phyloP scores from a whole-genome alignment of 2,888 invertebrate species.

The Xanthostigma xanthostigma region DNA sequence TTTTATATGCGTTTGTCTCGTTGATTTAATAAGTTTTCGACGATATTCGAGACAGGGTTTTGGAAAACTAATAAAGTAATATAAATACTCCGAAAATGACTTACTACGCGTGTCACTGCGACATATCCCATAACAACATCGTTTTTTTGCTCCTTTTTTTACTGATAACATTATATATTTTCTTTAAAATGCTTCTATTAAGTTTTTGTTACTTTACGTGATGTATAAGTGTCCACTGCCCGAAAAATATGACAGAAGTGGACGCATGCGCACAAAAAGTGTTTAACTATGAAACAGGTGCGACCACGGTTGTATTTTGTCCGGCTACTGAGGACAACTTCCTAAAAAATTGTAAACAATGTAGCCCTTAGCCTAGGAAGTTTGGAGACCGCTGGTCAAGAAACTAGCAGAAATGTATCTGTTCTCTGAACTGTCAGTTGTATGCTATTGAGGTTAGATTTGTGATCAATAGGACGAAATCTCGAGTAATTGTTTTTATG shows the following conservation, averaged over 20 bases:
- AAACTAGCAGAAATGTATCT: too few species aligned
- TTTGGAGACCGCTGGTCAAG: too few species aligned
- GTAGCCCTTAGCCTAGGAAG: too few species aligned
- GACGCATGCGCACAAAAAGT: conserved; percentile 4
- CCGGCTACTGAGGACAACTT: too few species aligned
- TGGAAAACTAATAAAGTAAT: conserved; percentile 6
- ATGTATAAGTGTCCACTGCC: not conserved
- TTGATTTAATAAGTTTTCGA: conserved; percentile 4
- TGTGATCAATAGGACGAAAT: too few species aligned
- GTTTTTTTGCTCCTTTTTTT: conserved; percentile 3
- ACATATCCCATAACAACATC: conserved; percentile 5
- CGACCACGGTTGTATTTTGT: too few species aligned
- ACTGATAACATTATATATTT: conserved; percentile 2
- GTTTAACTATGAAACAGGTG: conserved; percentile 1
- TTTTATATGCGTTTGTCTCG: conserved; percentile 1
- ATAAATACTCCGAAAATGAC: conserved; percentile 3
- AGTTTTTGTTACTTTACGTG: not conserved
- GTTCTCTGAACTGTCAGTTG: too few species aligned
- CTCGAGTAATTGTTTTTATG: too few species aligned
- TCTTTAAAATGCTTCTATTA: not conserved
- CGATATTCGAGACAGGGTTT: conserved; percentile 7
- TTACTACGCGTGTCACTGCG: conserved; percentile 5
- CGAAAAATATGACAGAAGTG: conserved; percentile 5
- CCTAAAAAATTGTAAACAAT: too few species aligned
- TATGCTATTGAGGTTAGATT: too few species aligned